Conservation (phyloP, 1,140 invertebrate genomes). For the Bemisia tabaci region DNA sequence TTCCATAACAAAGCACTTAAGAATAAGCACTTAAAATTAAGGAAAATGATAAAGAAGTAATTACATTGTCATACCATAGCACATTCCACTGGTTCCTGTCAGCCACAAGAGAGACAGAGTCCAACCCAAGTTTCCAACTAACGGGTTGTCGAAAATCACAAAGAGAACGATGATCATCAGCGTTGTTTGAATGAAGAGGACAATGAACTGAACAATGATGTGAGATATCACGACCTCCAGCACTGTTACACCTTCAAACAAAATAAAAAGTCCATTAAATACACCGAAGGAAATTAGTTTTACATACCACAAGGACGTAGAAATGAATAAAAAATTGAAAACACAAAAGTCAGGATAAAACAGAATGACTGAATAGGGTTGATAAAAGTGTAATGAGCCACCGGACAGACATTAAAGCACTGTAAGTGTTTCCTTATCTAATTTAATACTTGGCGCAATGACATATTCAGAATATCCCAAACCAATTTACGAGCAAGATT, state of each 20-base stretch:
- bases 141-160: conserved; percentile 35
- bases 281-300: too few relatives aligned
- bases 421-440: too few relatives aligned
- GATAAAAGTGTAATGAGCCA: background rate
- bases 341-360: too few relatives aligned
- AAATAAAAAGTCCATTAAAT: too few relatives aligned
- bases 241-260: conserved; percentile 50
- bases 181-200: conserved; percentile 72
- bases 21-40: too few relatives aligned
- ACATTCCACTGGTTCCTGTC: conserved; percentile 41
- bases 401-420: too few relatives aligned
- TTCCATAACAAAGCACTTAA: too few relatives aligned
- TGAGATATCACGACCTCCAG: conserved; percentile 69
- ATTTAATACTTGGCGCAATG: too few relatives aligned
- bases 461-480: too few relatives aligned
- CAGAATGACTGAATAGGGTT: background rate
- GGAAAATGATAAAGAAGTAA: background rate
- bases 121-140: conserved; percentile 34
- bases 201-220: conserved; percentile 69
- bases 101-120: conserved; percentile 36
- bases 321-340: too few relatives aligned
- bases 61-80: conserved; percentile 31
- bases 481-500: too few relatives aligned
- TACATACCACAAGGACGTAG: too few relatives aligned
- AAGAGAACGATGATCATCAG: conserved; percentile 37